Conservation (phyloP, 1,140 invertebrate species). For the Lepidurus arcticus region DNA sequence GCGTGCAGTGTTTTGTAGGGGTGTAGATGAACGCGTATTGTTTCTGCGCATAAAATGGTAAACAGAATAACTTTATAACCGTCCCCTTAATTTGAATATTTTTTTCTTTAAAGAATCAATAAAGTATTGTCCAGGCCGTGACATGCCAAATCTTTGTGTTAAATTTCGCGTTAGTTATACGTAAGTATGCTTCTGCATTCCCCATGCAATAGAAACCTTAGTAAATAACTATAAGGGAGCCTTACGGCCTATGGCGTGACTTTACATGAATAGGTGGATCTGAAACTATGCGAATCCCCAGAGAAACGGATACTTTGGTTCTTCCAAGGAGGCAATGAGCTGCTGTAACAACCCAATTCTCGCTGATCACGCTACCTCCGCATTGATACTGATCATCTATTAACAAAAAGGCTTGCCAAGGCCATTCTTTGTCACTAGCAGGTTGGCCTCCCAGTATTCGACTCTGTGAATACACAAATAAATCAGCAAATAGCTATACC, state of each 20-base stretch:
- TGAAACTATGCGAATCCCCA: slow-evolving; percentile 47
- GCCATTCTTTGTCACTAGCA: slow-evolving; percentile 11
- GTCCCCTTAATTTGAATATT: too few species aligned
- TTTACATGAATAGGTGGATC: slow-evolving; percentile 31
- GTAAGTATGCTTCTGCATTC: slow-evolving; percentile 27
- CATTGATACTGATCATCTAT: slow-evolving; percentile 47
- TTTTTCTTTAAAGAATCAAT: too few species aligned
- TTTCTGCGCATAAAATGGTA: too few species aligned
- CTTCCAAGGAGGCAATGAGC: slow-evolving; percentile 54
- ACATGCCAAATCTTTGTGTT: too few species aligned
- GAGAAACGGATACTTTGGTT: slow-evolving; percentile 42
- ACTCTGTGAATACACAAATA: not conserved
- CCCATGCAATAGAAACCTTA: not conserved
- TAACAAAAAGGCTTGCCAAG: slow-evolving; percentile 23
- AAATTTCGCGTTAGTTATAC: too few species aligned
- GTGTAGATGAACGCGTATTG: too few species aligned
- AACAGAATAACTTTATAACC: too few species aligned
- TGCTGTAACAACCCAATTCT: slow-evolving; percentile 58
- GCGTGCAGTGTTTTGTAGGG: too few species aligned
- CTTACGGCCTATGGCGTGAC: slow-evolving; percentile 38
- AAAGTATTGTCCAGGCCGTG: too few species aligned
- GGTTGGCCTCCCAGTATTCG: slow-evolving; percentile 23
- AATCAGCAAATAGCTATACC: too few species aligned
- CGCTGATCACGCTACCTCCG: slow-evolving; percentile 59
- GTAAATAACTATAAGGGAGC: not conserved